Conservation (phyloP, 2,797 vertebrate genomes). For the Pteronotus mesoamericanus region DNA sequence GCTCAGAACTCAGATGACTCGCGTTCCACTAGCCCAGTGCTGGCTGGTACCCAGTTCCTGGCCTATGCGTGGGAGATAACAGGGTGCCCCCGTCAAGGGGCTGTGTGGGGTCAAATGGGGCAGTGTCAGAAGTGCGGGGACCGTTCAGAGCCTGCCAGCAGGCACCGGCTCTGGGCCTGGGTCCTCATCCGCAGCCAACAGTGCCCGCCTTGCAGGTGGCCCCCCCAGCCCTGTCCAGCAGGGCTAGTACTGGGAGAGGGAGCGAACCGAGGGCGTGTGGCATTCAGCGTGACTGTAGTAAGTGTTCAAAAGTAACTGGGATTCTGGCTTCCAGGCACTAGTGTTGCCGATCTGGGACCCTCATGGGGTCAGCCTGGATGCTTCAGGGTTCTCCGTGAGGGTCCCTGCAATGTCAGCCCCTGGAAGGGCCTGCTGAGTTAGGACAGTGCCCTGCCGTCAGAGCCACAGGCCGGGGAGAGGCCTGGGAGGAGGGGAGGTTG, state of each 20-base stretch:
- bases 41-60: background rate
- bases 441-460: background rate
- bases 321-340: background rate
- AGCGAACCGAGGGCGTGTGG: rapidly evolving
- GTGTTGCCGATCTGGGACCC: background rate
- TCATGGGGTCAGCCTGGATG: background rate
- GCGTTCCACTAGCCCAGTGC: background rate
- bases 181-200: background rate
- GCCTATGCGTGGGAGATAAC: rapidly evolving
- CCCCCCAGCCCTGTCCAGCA: too few relatives aligned
- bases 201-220: rapidly evolving
- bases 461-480: background rate
- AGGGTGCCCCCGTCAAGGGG: background rate
- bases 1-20: background rate
- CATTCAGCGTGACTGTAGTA: rapidly evolving
- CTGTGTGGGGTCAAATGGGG: background rate
- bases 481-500: too few relatives aligned
- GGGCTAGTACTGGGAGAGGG: background rate
- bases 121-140: too few relatives aligned
- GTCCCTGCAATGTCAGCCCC: background rate
- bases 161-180: background rate
- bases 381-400: background rate
- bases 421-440: background rate
- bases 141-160: background rate
- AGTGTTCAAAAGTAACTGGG: background rate